Base-by-base conservation (phyloP, 2,113 vertebrate species). In the Hucho hucho region DNA sequence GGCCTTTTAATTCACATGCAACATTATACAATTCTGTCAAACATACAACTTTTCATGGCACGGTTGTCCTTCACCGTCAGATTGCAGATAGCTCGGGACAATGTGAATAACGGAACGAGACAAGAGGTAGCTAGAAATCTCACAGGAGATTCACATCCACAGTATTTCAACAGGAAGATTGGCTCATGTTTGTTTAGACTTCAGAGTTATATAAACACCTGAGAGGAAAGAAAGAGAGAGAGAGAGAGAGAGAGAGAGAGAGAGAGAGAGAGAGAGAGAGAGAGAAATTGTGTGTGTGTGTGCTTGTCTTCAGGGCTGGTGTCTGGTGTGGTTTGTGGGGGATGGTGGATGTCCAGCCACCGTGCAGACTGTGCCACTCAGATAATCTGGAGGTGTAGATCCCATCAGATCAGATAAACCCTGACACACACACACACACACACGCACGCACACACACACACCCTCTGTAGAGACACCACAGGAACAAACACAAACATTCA, bases 61-160 rank as follows among this genome's bases (percentile, higher is more conserved):
- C 64, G 6, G 11, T 72, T 69, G 79, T 83, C 77, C 79, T 84
- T 84, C 73, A 76, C 46, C 32, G 24, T 53, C 24, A 26, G n/a
- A 32, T 63, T 63, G 49, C 58, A 61, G 58, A 65, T 25, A 29
- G 74, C 61, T 69, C 70, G 47, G 64, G 70, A 69, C 65, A 56
- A 22, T 12, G 1, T 24, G 22, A 6, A 26, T 11, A 26, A 29
- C 18, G 46, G 69, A 24, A 71, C 32, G 28, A 25, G n/a, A n/a
- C 25, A 20, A 32, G 72, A 72, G 29, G 59, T 76, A 66, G 37
- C 46, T 9, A 58, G 58, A 5, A 53, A 73, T 53, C 49, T 4
- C 49, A 53, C 1, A 53, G 49, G 49, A 53, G 49, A 53, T 53
- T 53, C 14, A 53, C 49, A 0, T 18, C 49, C 16, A 53, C 12